These are phyloP conservation scores for Rhincodon typus DNA, from an alignment of 2,797 vertebrate genomes.

Conservation along the genomic window DNA sequence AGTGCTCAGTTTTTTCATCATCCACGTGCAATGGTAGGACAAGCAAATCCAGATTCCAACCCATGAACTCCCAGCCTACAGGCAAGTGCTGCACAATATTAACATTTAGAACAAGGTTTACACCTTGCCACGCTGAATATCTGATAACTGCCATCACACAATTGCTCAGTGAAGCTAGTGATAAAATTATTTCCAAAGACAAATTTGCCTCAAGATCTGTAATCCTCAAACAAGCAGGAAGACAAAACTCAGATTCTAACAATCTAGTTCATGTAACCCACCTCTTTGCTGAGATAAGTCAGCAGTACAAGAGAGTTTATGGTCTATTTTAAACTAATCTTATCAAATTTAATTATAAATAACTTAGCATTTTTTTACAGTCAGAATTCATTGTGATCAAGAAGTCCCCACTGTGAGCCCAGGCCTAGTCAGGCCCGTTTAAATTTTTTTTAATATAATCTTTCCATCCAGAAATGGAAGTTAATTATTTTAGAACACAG, in stretches of 20 bases:
- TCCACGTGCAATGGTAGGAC: not conserved
- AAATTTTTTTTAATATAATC: slow-evolving; percentile 2
- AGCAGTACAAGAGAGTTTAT: not conserved
- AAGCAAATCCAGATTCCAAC: slow-evolving; percentile 20
- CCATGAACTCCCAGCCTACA: not conserved
- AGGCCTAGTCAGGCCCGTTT: not conserved
- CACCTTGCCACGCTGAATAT: not conserved
- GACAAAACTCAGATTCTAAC: not conserved
- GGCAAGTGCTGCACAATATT: not conserved
- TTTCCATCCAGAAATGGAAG: slow-evolving; percentile 30
- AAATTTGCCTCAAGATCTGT: not conserved
- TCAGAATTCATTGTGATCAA: slow-evolving; percentile 22
- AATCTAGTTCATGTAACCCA: not conserved
- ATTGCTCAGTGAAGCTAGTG: not conserved
- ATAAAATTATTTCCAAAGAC: not conserved
- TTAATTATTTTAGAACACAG: slow-evolving; percentile 34
- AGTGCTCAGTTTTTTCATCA: not conserved
- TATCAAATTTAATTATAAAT: slow-evolving; percentile 31
- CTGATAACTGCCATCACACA: not conserved
- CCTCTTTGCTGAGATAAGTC: not conserved
- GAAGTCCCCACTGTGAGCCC: not conserved
- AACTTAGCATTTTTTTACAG: not conserved
- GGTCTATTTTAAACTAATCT: slow-evolving; percentile 24
- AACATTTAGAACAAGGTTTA: not conserved
- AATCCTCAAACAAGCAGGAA: not conserved